Evolutionary conservation across 1,140 invertebrate genomes (phyloP), one percentile per base, ranked within the genome.

Genomic region (Stegodyphus dumicola): DNA sequence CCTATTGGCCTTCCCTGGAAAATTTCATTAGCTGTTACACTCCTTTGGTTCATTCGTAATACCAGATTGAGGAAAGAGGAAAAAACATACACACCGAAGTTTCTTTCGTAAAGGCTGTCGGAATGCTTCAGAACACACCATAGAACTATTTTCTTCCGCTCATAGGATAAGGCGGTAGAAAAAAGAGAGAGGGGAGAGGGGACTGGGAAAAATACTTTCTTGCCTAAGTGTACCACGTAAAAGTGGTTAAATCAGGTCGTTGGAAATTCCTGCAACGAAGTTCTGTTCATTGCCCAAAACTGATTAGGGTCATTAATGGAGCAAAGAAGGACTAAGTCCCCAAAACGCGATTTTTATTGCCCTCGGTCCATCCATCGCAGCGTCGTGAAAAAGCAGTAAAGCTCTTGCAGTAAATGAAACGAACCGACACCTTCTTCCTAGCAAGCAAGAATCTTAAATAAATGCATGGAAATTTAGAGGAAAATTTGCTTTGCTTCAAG

Each of bases 291-390:
- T 83, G 80, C 15, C 56, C 80, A 54, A 33, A 33, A 54, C 80
- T 75, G 80, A 83, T 83, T 83, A 83, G 70, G 60, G 80, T 52
- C 73, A 83, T 75, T 83, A 83, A 75, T 75, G 80, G 70, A 53
- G 51, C 17, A 83, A 15, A 33, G 33, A 33, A 33, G 33, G 33
- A 33, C 33, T 75, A 67, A 67, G 51, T 54, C 60, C 18, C 15
- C 10, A 56, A 56, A 75, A 75, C 49, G 52, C 56, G 73, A 49
- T 48, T 83, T 83, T 83, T 83, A 83, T 75, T 64, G 75, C 80
- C 71, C 7, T 54, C 53, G 60, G 70, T 56, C 64, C 56, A 75
- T 83, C 70, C 71, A 83, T 83, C 60, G 60, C 69, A n/a, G 18
- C 49, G 80, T 83, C 80, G 69, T 83, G 73, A 75, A 75, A 81